A percentile compares a stretch with the other conserved stretches of the same genome.
Conservation (phyloP, 2,113 vertebrate species). For the Catharus fuscescens region DNA sequence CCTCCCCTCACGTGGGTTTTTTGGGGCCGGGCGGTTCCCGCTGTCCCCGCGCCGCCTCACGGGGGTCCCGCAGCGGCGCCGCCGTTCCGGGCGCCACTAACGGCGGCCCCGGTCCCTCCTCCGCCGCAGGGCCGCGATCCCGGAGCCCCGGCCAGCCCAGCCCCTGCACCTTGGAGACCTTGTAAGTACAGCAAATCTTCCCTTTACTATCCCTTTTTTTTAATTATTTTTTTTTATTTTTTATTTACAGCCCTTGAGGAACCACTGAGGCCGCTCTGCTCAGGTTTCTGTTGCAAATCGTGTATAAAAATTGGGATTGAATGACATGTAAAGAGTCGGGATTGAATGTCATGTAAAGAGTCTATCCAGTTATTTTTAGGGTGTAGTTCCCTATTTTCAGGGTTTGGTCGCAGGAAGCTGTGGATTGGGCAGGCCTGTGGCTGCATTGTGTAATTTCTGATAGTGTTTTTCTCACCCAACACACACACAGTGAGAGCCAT, state of each 20-base stretch:
- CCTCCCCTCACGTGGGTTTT: background rate
- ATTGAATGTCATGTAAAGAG: accelerated
- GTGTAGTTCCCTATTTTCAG: background rate
- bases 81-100: background rate
- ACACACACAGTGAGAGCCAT: accelerated
- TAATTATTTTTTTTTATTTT: too few relatives aligned
- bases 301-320: accelerated
- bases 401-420: background rate
- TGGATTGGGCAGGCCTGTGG: accelerated
- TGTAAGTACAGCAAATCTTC: accelerated
- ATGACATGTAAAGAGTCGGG: accelerated
- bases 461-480: accelerated
- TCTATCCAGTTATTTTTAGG: background rate
- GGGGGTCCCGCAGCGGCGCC: background rate
- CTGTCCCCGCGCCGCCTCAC: background rate
- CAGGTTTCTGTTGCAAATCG: accelerated
- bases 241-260: background rate
- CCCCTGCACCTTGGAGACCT: too few relatives aligned
- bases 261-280: accelerated
- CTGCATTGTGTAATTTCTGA: accelerated
- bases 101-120: too few relatives aligned
- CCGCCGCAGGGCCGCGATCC: background rate
- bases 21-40: background rate
- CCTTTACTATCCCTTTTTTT: accelerated
- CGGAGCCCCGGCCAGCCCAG: background rate